These are phyloP conservation scores for Diuraphis noxia DNA, from an alignment of 1,140 invertebrate species.

Conservation along the genomic window DNA sequence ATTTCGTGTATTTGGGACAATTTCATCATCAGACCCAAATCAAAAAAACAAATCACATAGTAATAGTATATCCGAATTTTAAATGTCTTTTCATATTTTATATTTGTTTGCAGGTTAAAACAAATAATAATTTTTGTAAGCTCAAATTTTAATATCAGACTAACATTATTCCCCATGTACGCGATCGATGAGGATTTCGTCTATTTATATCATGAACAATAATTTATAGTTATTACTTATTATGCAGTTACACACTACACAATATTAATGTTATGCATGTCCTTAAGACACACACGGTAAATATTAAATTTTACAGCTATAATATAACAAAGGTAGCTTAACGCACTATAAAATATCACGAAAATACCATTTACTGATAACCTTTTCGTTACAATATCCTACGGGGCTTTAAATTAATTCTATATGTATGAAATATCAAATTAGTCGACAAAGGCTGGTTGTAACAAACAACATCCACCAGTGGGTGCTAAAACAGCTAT, in stretches of 20 bases:
- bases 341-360: neutral
- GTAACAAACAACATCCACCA: neutral
- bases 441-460: neutral
- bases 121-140: neutral
- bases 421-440: neutral
- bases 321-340: neutral
- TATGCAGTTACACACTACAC: neutral
- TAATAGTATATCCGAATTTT: neutral
- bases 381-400: neutral
- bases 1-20: neutral
- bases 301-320: neutral
- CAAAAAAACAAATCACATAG: too few relatives aligned
- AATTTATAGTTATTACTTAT: neutral
- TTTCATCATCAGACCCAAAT: neutral
- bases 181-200: neutral
- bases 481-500: neutral
- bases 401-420: neutral
- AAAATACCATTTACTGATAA: slow-evolving; percentile 8
- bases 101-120: neutral
- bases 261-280: neutral
- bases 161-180: neutral
- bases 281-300: neutral
- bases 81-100: neutral
- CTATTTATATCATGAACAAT: neutral
- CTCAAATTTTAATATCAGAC: neutral